Evolutionary conservation across 2,888 invertebrate genomes (phyloP).

Genomic region (Syrphus vitripennis): DNA sequence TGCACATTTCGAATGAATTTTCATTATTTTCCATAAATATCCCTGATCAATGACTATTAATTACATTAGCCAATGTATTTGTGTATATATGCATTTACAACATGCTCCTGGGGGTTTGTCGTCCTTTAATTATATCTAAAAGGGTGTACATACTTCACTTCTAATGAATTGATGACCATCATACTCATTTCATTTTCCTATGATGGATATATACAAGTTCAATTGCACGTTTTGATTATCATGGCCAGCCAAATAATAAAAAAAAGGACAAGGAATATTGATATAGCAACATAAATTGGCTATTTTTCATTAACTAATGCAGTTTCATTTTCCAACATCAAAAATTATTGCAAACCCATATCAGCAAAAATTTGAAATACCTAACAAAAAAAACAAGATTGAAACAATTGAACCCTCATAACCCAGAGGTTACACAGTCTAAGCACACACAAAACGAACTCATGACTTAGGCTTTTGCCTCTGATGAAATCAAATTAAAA

Average conservation of each 20-base stretch:
- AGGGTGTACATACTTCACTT: conserved; percentile 13
- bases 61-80: conserved; percentile 39
- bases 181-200: background rate
- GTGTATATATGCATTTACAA: background rate
- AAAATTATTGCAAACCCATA: background rate
- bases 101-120: conserved; percentile 13
- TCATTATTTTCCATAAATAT: conserved; percentile 57
- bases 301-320: conserved; percentile 36
- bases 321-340: background rate
- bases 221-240: background rate
- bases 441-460: background rate
- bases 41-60: conserved; percentile 61
- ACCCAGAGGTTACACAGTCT: background rate
- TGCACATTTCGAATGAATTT: conserved; percentile 53
- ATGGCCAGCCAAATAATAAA: background rate
- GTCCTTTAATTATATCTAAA: conserved; percentile 41
- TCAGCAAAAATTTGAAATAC: background rate
- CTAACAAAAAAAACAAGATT: background rate
- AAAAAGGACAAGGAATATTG: background rate
- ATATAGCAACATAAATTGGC: background rate
- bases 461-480: background rate
- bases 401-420: conserved; percentile 28
- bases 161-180: conserved; percentile 45
- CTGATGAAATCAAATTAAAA: conserved; percentile 63
- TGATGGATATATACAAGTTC: background rate